A percentile compares a stretch with the other conserved stretches of the same genome.
phyloP scores from a whole-genome alignment of 1,140 invertebrate species.

The Drosophila tani region DNA sequence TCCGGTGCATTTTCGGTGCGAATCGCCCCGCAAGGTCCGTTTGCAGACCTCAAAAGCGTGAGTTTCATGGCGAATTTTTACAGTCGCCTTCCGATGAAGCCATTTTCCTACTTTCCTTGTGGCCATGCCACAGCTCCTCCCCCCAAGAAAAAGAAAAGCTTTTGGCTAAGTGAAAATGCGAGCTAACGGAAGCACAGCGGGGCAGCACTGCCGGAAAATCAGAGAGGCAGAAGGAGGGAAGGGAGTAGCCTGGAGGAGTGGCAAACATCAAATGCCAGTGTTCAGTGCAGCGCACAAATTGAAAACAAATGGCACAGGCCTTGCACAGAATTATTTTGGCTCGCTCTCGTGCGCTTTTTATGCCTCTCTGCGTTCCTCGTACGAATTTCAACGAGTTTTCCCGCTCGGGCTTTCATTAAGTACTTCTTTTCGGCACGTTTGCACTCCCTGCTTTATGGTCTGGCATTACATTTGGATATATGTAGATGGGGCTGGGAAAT shows the following conservation, averaged over 20 bases:
- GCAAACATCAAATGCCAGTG: conserved; percentile 67
- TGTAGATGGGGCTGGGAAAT: not conserved
- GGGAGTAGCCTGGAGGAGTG: conserved; percentile 16
- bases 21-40: conserved; percentile 72
- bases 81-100: conserved; percentile 75
- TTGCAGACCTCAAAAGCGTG: conserved; percentile 70
- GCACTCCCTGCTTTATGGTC: conserved; percentile 14
- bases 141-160: conserved; percentile 5
- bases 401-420: conserved; percentile 28
- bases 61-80: conserved; percentile 76
- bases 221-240: not conserved
- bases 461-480: conserved; percentile 7
- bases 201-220: conserved; percentile 12
- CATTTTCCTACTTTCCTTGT: conserved; percentile 63
- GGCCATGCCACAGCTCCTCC: conserved; percentile 1
- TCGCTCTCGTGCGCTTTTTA: conserved; percentile 29
- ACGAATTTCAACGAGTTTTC: conserved; percentile 38
- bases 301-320: conserved; percentile 79
- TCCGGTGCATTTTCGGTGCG: conserved; percentile 69
- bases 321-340: conserved; percentile 57
- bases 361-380: conserved; percentile 22
- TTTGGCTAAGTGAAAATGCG: conserved; percentile 76
- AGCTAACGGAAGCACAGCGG: conserved; percentile 66
- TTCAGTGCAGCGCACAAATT: conserved; percentile 68
- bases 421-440: conserved; percentile 31